These are phyloP conservation scores for Drosophila pruinosa DNA, from an alignment of 1,140 invertebrate genomes.

Conservation along the genomic window DNA sequence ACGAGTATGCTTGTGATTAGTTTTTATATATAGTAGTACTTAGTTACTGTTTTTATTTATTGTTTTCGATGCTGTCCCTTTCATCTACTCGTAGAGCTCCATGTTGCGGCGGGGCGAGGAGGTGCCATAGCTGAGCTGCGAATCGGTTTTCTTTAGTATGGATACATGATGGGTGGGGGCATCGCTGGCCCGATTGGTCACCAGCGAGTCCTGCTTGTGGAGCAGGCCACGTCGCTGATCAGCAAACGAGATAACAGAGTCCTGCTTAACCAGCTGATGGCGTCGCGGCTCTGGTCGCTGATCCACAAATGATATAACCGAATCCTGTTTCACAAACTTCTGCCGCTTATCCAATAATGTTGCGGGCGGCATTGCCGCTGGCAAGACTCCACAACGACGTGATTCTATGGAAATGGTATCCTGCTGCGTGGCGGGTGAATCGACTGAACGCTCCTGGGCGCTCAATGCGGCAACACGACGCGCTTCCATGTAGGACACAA, in stretches of 20 bases:
- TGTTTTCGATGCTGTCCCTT: neutral
- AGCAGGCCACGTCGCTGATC: conserved; percentile 76
- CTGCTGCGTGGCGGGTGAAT: conserved; percentile 51
- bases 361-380: conserved; percentile 26
- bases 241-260: conserved; percentile 82
- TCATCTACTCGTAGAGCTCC: conserved; percentile 69
- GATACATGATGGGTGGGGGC: conserved; percentile 79
- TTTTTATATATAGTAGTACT: neutral
- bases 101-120: conserved; percentile 72
- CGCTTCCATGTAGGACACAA: conserved; percentile 80
- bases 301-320: conserved; percentile 81
- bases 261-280: conserved; percentile 80
- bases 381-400: conserved; percentile 32
- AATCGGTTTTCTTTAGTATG: conserved; percentile 82
- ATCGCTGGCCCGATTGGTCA: conserved; percentile 71
- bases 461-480: conserved; percentile 48
- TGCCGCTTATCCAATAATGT: conserved; percentile 71
- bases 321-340: conserved; percentile 82
- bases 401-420: conserved; percentile 73
- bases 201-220: conserved; percentile 79
- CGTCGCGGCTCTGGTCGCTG: conserved; percentile 76
- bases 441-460: conserved; percentile 36
- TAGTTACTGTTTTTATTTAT: neutral
- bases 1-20: conserved; percentile 14
- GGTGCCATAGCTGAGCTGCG: conserved; percentile 66